Conservation (phyloP, 2,113 vertebrate genomes). For the Albula glossodonta region DNA sequence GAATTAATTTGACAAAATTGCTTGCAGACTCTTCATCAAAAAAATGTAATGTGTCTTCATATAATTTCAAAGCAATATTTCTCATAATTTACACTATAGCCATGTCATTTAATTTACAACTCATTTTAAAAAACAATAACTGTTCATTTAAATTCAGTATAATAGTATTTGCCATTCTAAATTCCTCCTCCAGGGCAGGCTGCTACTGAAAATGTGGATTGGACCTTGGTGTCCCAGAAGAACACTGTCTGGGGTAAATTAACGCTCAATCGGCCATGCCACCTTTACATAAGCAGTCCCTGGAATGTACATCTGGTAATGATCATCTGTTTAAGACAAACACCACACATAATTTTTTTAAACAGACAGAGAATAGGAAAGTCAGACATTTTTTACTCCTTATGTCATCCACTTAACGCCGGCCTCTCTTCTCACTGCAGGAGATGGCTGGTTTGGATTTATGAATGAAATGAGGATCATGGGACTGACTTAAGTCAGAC, state of each 20-base stretch:
- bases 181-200: neutral
- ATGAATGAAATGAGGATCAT: neutral
- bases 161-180: neutral
- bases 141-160: neutral
- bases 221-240: neutral
- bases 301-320: constrained; percentile 49
- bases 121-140: neutral
- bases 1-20: neutral
- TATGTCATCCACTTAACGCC: constrained; percentile 10
- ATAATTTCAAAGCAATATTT: neutral
- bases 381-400: constrained; percentile 19
- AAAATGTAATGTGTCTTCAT: neutral
- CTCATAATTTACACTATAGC: neutral
- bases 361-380: constrained; percentile 19
- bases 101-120: neutral
- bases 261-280: constrained; percentile 12
- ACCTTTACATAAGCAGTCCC: constrained; percentile 21
- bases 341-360: constrained; percentile 31
- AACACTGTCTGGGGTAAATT: constrained; percentile 7
- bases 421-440: neutral
- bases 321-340: constrained; percentile 46
- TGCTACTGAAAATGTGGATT: neutral
- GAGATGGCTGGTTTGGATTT: neutral
- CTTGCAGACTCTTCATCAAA: neutral
- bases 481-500: neutral